Evolutionary conservation across 2,888 invertebrate genomes (phyloP), one percentile per base, ranked within the genome.

Genomic region (Spodoptera littoralis): DNA sequence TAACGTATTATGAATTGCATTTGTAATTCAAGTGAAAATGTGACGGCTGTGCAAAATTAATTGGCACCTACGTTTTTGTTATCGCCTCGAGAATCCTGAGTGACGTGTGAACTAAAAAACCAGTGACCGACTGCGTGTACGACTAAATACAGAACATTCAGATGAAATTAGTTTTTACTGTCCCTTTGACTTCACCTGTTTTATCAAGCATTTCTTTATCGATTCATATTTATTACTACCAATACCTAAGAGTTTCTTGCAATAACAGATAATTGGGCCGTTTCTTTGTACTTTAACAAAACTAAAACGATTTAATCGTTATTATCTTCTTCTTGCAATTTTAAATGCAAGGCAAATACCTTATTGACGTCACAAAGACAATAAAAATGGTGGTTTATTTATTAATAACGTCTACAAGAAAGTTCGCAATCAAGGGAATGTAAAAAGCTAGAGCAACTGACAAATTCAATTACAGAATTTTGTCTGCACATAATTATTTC

Each of bases 1-100:
- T 66, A 68, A 76, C 66, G 73, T 74, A 82, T 76, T 79, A 75
- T 70, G 76, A 80, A 78, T 76, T 76, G 73, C 66, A 76, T 73
- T 81, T 73, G 60, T 74, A 81, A 76, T 65, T 77, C 66, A 67
- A 66, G 70, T 69, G 66, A 77, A 79, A 65, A 67, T 64, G 60
- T 62, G 65, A 73, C 66, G 72, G 71, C 60, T 73, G 73, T 70
- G 64, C 54, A 27, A 74, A 73, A 74, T 80, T 74, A 75, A 77
- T 77, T 79, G 70, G 65, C 55, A 52, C 52, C 46, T 63, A 58
- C 47, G 56, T 77, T 68, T 79, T 70, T 72, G 73, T 64, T 36
- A 68, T 51, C 51, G 60, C 36, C 24, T 64, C 54, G 51, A 57
- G 66, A 56, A 66, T 59, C 60, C 42, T 62, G 65, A 61, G 27